phyloP scores from a whole-genome alignment of 2,888 invertebrate species.

The Lepidocyrtoides sp. region DNA sequence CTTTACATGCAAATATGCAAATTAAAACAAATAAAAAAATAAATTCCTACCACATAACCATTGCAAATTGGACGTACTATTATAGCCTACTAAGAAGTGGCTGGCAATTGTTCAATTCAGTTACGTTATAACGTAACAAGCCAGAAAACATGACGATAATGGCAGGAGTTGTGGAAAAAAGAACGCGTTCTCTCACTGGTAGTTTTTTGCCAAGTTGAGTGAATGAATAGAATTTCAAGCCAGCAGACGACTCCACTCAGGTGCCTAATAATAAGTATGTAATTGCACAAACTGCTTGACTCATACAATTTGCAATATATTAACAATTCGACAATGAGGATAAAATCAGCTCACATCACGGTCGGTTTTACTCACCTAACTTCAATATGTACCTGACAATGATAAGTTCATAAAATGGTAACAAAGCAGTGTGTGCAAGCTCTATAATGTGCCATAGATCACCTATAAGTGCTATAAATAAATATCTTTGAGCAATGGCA shows the following conservation, averaged over 20 bases:
- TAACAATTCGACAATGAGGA: too few relatives aligned
- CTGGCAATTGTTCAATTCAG: neutral
- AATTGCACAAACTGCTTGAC: neutral
- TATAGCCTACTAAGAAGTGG: neutral
- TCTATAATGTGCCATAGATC: neutral
- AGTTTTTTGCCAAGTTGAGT: neutral
- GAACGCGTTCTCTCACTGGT: too few relatives aligned
- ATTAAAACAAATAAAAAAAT: conserved; percentile 6
- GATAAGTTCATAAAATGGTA: too few relatives aligned
- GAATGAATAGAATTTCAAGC: too few relatives aligned
- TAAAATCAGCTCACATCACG: too few relatives aligned
- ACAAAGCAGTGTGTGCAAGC: neutral
- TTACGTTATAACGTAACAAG: neutral
- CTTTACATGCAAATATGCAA: conserved; percentile 15
- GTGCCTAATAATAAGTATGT: neutral
- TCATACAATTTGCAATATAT: too few relatives aligned
- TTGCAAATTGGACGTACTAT: neutral
- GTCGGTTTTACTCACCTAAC: too few relatives aligned
- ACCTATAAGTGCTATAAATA: neutral
- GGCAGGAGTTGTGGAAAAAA: neutral
- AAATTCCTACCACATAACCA: neutral
- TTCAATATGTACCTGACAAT: too few relatives aligned
- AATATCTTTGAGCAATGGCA: neutral
- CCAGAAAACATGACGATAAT: neutral
- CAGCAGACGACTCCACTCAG: neutral